phyloP scores from a whole-genome alignment of 2,888 invertebrate species.

The Litoditis marina region DNA sequence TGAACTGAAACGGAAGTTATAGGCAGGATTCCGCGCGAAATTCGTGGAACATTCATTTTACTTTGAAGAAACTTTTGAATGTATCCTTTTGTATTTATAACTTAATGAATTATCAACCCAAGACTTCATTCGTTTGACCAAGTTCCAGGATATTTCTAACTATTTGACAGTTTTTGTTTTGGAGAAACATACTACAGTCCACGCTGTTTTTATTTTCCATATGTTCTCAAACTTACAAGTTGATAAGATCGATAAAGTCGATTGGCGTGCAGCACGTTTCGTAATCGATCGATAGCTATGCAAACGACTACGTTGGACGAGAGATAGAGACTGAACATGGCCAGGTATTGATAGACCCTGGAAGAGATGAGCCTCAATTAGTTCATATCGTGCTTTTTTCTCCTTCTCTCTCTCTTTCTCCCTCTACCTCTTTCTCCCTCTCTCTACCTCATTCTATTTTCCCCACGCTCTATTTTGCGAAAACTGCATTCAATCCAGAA shows the following conservation, averaged over 20 bases:
- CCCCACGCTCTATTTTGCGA: too few species aligned
- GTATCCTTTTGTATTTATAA: too few species aligned
- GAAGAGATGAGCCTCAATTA: neutral
- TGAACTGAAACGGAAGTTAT: slow-evolving; percentile 22
- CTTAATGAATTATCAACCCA: neutral
- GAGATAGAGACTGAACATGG: slow-evolving; percentile 57
- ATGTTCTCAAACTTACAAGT: slow-evolving; percentile 14
- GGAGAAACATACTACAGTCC: too few species aligned
- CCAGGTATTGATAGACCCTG: slow-evolving; percentile 37
- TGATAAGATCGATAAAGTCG: slow-evolving; percentile 19
- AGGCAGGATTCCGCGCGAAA: neutral
- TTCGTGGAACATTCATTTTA: neutral
- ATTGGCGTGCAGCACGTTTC: slow-evolving; percentile 54
- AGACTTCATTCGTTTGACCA: too few species aligned
- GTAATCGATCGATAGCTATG: slow-evolving; percentile 56
- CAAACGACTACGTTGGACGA: slow-evolving; percentile 59
- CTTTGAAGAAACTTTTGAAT: too few species aligned
- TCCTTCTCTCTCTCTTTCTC: slow-evolving; percentile 1
- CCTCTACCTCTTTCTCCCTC: too few species aligned
- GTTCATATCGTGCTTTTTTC: neutral
- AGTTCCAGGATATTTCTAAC: too few species aligned
- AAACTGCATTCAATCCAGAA: too few species aligned
- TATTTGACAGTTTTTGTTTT: too few species aligned
- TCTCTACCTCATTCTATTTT: neutral
- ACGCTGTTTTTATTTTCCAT: too few species aligned